Evolutionary conservation across 2,797 vertebrate genomes (phyloP).

Genomic region (Galagoides demidoff): DNA sequence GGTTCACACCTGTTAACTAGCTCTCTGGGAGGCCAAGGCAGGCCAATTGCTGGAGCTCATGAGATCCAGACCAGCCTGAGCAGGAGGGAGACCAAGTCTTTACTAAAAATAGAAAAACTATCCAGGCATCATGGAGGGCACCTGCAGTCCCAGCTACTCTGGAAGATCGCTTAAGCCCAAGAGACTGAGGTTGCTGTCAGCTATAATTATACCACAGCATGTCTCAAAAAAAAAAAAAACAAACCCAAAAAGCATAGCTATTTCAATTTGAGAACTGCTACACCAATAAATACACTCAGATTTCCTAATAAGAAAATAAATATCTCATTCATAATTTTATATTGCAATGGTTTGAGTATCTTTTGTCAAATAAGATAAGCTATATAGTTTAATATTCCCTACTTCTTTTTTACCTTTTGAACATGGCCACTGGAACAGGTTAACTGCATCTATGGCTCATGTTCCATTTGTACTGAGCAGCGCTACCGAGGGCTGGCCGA

Average conservation of each 20-base stretch:
- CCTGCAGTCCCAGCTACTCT: no score
- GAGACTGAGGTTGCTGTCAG: no score
- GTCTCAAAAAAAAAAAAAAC: no score
- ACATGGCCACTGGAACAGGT: background rate
- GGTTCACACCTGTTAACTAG: no score
- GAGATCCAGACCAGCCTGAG: no score
- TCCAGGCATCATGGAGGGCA: no score
- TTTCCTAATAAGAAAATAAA: background rate
- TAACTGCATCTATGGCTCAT: background rate
- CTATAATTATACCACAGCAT: no score
- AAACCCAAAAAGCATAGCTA: background rate
- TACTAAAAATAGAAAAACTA: no score
- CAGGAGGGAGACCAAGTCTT: no score
- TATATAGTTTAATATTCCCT: background rate
- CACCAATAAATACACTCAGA: background rate
- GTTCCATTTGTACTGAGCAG: background rate
- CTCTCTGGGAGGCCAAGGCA: no score
- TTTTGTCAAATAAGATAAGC: background rate
- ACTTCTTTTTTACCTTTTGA: background rate
- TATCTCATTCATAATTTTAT: background rate
- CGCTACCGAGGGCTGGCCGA: background rate
- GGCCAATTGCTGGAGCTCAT: no score
- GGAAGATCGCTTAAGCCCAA: no score
- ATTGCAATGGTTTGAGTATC: background rate
- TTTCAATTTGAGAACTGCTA: background rate